Base-by-base conservation (phyloP, 2,113 vertebrate species). In the Anhinga anhinga region DNA sequence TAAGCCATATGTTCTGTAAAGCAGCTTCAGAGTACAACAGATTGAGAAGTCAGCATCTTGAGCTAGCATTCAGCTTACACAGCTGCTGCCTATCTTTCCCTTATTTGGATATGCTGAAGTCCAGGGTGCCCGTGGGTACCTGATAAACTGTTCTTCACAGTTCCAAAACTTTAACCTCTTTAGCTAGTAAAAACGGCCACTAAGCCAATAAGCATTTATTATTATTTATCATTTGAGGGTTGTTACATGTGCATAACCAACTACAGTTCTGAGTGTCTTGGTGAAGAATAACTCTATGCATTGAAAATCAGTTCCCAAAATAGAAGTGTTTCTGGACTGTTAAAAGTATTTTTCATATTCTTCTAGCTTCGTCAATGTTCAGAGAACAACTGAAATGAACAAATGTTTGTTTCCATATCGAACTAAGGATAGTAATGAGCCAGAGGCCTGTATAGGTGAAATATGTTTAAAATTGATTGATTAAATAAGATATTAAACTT, bases 1-100 rank as follows among this genome's bases (percentile, higher is more conserved):
- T 90, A 44, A 97, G 36, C 66, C 74, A 88, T 87, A 94, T 79
- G 82, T 92, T 94, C 53, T 58, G 36, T 80, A 49, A 67, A 85
- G 36, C 40, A 61, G 34, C 32, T 94, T 82, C 70, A 82, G 47
- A 69, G 58, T 42, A 40, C 45, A 77, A 15, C 36, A 91, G 58
- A 87, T 36, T 1, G 7, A 56, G 66, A 63, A 94, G 76, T 44
- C 49, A 73, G 58, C 86, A 44, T 63, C 49, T 44, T 91, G 69
- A 83, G 59, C 53, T 42, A 49, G 29, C 3, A 2, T 32, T 74
- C 52, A 44, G 27, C 44, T 86, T 34, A 32, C 1, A 0, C 18
- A 44, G 38, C 44, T 26, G 1, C 61, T 93, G 65, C 29, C 25
- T 27, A 0, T 52, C 13, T 9, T 38, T 69, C 50, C 13, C 26